phyloP scores from a whole-genome alignment of 2,888 invertebrate genomes.

The Lomographa bimaculata region DNA sequence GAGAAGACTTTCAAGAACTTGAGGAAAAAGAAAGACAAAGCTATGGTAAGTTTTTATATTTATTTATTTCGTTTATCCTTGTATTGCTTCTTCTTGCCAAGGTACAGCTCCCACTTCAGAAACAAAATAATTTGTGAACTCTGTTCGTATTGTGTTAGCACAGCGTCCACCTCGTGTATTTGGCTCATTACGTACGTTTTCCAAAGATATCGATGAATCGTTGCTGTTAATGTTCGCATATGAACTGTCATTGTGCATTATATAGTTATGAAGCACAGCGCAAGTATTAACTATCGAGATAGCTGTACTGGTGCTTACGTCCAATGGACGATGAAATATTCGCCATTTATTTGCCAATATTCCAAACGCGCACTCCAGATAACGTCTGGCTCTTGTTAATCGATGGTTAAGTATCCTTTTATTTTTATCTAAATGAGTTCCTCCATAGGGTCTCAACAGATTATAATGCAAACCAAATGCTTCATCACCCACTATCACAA shows the following conservation, averaged over 20 bases:
- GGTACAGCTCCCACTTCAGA: slow-evolving; percentile 30
- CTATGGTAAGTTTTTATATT: slow-evolving; percentile 5
- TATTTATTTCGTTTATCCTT: slow-evolving; percentile 1
- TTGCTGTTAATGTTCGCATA: slow-evolving; percentile 26
- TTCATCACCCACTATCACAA: slow-evolving; percentile 27
- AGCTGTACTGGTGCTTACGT: slow-evolving; percentile 37
- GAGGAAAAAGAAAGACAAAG: slow-evolving; percentile 6
- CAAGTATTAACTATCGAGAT: slow-evolving; percentile 40
- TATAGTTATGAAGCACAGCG: slow-evolving; percentile 33
- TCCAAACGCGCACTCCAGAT: slow-evolving; percentile 34
- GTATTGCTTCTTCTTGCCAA: slow-evolving; percentile 28
- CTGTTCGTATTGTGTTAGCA: slow-evolving; percentile 30
- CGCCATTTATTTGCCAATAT: slow-evolving; percentile 45
- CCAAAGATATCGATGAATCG: slow-evolving; percentile 5
- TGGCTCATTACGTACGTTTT: slow-evolving; percentile 25
- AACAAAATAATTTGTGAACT: slow-evolving; percentile 31
- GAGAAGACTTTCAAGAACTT: slow-evolving; percentile 3
- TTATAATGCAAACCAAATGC: slow-evolving; percentile 25
- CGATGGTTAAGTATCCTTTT: slow-evolving; percentile 34
- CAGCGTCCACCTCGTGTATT: slow-evolving; percentile 30
- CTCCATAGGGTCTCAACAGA: slow-evolving; percentile 27
- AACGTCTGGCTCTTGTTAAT: slow-evolving; percentile 33
- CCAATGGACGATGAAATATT: slow-evolving; percentile 44
- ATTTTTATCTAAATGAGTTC: slow-evolving; percentile 26
- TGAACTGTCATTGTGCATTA: slow-evolving; percentile 25